Base-by-base conservation (phyloP, 2,888 invertebrate species). In the Alsophila aescularia region DNA sequence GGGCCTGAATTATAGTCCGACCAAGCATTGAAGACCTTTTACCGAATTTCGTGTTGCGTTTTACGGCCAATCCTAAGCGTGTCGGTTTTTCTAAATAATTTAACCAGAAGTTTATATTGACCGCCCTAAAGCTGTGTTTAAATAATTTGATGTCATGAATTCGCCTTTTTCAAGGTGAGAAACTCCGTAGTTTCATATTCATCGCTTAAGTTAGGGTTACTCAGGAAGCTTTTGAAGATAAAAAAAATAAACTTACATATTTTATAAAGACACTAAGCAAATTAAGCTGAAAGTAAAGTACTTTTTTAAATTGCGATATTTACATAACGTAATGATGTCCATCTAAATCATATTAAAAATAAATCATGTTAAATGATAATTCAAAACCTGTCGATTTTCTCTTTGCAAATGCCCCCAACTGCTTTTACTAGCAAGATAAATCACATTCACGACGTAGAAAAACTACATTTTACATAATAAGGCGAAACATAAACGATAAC, bases 21-120 rank as follows among this genome's bases (percentile, higher is more conserved):
- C 87, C 87, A 85, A 89, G 82, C 85, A 83, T 85, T 86, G 85
- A 88, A 90, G 90, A 87, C 88, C 90, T 87, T 88, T 88, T 89
- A 84, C 87, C 76, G 84, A 88, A 88, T 85, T 89, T 81, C 79
- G 75, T 84, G 85, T 87, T 84, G 72, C 83, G 79, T 85, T 90
- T 90, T 90, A 89, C 87, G 87, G 80, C 75, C 77, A 68, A 81
- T 83, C 78, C 83, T 87, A 83, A 89, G 84, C 83, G 81, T 76
- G 81, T 77, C 70, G 79, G 73, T 79, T 58, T 60, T 52, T 59
- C 27, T 90, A 83, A 89, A 90, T 89, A 83, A 90, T 91, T 90
- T 84, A 89, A 69, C 62, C 57, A 62, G 62, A 77, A 79, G 70
- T 78, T 82, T 86, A 79, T 81, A n/a, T 73, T 73, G 77, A 77